These are phyloP conservation scores for Odontamblyopus rebecca DNA, from an alignment of 2,797 vertebrate species.

Conservation along the genomic window DNA sequence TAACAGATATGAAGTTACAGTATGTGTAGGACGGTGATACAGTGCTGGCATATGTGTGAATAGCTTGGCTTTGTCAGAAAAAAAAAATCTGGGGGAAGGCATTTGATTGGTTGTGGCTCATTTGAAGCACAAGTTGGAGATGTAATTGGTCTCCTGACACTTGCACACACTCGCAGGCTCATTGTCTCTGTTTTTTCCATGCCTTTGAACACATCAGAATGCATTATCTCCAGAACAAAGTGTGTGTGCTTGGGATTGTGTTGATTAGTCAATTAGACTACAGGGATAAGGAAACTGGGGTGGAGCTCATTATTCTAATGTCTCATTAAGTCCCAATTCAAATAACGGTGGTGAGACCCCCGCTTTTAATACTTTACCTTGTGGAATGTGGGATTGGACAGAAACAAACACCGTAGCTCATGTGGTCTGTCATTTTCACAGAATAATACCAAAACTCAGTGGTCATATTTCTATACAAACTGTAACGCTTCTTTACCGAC, in stretches of 20 bases:
- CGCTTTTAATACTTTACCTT: conserved; percentile 21
- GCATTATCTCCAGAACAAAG: conserved; percentile 67
- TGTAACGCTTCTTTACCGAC: not conserved
- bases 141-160: conserved; percentile 72
- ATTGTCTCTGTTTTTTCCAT: conserved; percentile 51
- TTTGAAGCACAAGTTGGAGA: conserved; percentile 63
- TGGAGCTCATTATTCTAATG: conserved; percentile 54
- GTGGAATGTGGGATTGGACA: conserved; percentile 1
- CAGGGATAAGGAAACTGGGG: conserved; percentile 56
- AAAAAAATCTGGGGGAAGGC: conserved; percentile 50
- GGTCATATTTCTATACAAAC: not conserved
- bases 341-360: conserved; percentile 26
- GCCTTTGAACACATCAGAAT: conserved; percentile 71
- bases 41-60: not conserved
- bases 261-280: conserved; percentile 69
- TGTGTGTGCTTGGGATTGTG: conserved; percentile 55
- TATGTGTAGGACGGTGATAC: conserved; percentile 29
- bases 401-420: not conserved
- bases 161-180: conserved; percentile 33
- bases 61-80: conserved; percentile 28
- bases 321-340: conserved; percentile 49
- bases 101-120: conserved; percentile 54
- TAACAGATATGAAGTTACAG: conserved; percentile 52
- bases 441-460: not conserved
- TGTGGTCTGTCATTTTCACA: not conserved